phyloP scores from a whole-genome alignment of 2,113 vertebrate species.

The Donacobius atricapilla region DNA sequence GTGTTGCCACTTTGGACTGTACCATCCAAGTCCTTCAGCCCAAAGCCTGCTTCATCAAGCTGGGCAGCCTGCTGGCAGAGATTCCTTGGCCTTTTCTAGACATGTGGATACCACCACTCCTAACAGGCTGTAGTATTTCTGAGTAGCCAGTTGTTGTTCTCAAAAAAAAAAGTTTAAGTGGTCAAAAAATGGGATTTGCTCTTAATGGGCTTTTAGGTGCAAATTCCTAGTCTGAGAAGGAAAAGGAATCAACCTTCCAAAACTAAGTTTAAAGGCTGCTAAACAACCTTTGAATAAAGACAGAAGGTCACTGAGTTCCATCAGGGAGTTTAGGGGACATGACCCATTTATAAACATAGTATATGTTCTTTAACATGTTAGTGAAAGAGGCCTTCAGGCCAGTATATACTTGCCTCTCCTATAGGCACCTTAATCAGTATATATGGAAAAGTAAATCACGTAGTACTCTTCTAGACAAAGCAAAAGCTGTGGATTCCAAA shows the following conservation, averaged over 20 bases:
- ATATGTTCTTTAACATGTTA: background rate
- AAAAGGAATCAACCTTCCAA: background rate
- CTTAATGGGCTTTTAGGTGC: background rate
- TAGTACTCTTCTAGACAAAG: background rate
- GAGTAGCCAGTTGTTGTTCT: background rate
- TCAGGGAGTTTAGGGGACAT: background rate
- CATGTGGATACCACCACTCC: background rate
- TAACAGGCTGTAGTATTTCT: background rate
- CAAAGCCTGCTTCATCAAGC: background rate
- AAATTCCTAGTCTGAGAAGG: background rate
- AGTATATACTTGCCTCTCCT: background rate
- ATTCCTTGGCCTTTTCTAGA: background rate
- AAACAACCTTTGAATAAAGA: background rate
- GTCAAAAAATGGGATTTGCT: background rate
- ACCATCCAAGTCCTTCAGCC: rapidly evolving
- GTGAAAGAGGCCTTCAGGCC: background rate
- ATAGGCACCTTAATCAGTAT: background rate
- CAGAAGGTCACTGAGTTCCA: background rate
- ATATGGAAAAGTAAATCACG: background rate
- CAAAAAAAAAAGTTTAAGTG: background rate
- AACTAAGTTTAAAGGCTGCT: background rate
- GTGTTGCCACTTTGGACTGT: background rate
- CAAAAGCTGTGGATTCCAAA: background rate
- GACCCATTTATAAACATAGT: background rate
- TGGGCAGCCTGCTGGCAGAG: background rate